phyloP scores from a whole-genome alignment of 2,888 invertebrate genomes.

The Slavum lentiscoides region DNA sequence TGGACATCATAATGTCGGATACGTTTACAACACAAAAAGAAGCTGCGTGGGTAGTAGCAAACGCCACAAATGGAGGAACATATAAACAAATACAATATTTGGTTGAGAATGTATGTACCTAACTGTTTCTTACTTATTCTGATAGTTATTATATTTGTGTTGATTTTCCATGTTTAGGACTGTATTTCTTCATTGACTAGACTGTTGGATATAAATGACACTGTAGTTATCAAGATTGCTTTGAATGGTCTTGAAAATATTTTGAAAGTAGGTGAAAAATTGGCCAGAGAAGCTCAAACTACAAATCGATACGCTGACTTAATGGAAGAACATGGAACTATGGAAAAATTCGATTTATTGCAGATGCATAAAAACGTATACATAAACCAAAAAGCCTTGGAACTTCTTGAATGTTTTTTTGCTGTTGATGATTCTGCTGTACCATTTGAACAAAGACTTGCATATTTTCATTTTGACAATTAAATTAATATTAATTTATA shows the following conservation, averaged over 20 bases:
- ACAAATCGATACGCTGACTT: slow-evolving; percentile 88
- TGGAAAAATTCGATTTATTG: slow-evolving; percentile 96
- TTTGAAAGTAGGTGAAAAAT: slow-evolving; percentile 84
- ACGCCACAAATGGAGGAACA: slow-evolving; percentile 93
- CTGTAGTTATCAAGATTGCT: slow-evolving; percentile 93
- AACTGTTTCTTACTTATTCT: slow-evolving; percentile 57
- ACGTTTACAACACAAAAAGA: slow-evolving; percentile 93
- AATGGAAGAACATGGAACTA: slow-evolving; percentile 92
- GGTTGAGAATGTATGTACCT: slow-evolving; percentile 59
- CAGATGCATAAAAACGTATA: slow-evolving; percentile 96
- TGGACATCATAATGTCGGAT: slow-evolving; percentile 84
- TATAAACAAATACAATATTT: slow-evolving; percentile 82
- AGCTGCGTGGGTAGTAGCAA: slow-evolving; percentile 97
- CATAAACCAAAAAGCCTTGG: slow-evolving; percentile 95
- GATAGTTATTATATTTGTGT: slow-evolving; percentile 55
- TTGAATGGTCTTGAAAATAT: slow-evolving; percentile 95
- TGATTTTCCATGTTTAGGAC: slow-evolving; percentile 64
- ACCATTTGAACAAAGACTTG: too few species aligned
- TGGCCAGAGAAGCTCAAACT: slow-evolving; percentile 66
- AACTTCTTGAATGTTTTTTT: slow-evolving; percentile 95
- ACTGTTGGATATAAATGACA: slow-evolving; percentile 87
- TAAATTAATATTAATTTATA: too few species aligned
- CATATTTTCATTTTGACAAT: too few species aligned
- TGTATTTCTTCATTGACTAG: slow-evolving; percentile 93
- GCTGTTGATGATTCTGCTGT: too few species aligned